Conservation (phyloP, 2,888 invertebrate species). For the Carterocephalus palaemon region DNA sequence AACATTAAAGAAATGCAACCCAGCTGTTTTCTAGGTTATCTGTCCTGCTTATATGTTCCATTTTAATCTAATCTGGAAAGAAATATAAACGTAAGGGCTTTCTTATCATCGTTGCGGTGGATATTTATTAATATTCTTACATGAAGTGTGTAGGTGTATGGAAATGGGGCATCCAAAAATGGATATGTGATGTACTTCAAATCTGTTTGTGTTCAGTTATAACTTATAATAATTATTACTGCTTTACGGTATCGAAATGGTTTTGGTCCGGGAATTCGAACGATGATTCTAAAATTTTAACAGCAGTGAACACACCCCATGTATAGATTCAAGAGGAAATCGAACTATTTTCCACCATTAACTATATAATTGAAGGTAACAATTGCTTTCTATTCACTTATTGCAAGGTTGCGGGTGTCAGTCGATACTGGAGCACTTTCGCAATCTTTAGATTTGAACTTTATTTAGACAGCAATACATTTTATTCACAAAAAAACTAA, state of each 20-base stretch:
- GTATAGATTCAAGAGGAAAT: constrained; percentile 50
- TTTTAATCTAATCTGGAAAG: constrained; percentile 41
- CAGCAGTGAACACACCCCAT: constrained; percentile 19
- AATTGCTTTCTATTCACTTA: constrained; percentile 68
- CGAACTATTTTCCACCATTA: constrained; percentile 58
- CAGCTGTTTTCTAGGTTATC: constrained; percentile 36
- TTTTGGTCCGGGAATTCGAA: background rate
- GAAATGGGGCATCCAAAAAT: constrained; percentile 30
- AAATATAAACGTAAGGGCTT: constrained; percentile 10
- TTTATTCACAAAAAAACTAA: constrained; percentile 61
- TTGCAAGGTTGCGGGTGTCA: constrained; percentile 70
- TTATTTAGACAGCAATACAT: constrained; percentile 53
- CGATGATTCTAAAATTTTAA: constrained; percentile 2
- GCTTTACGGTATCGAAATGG: no score
- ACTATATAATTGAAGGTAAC: constrained; percentile 50
- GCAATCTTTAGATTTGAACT: constrained; percentile 63
- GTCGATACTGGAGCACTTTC: constrained; percentile 65
- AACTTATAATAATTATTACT: no score
- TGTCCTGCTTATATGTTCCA: constrained; percentile 38
- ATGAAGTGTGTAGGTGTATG: constrained; percentile 34
- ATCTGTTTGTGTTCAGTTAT: no score
- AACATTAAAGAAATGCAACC: constrained; percentile 46
- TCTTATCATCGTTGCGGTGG: constrained; percentile 10
- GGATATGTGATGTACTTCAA: constrained; percentile 5
- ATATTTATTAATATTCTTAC: constrained; percentile 11